Evolutionary conservation across 2,888 invertebrate species (phyloP), one percentile per base, ranked within the genome.

Genomic region (Andrena dorsata): DNA sequence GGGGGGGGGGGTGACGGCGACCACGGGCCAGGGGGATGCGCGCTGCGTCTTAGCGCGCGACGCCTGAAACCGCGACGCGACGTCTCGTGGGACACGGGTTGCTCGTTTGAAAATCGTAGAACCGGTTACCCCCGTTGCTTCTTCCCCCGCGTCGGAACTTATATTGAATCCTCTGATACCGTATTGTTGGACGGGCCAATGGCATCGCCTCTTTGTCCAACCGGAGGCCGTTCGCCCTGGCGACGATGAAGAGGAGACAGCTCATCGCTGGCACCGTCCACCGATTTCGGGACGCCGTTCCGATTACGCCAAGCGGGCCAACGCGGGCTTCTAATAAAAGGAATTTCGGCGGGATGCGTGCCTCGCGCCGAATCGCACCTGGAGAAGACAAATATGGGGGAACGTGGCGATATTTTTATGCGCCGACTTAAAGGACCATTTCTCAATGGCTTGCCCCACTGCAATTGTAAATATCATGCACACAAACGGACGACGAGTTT

Each of bases 71-170:
- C 13, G 20, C 41, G 53, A 56, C 64, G 47, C 28, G 32, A 47
- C 35, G 30, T n/a, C 8, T 35, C n/a, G 6, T 28, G 28, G 32
- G 51, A 53, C 35, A 75, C 75, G 80, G 41, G 70, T 80, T 80
- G 73, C 85, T 82, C 70, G 71, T 85, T 86, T 82, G 80, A 77
- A 87, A 87, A 87, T 84, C 75, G 76, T 60, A 71, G 85, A 86
- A 86, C 87, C 86, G 82, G 87, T 87, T 86, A 41, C 41, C 66
- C 58, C 16, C 56, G 41, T 2, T 7, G 30, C 16, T 63, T 69
- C 53, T 63, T 77, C 49, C 68, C 16, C 68, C 13, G 30, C 71
- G 69, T 72, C 41, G 60, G 58, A 66, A 78, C 68, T 87, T 80
- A 85, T 85, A 85, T 85, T 71, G 75, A 80, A 83, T 79, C 58